phyloP scores from a whole-genome alignment of 2,888 invertebrate species.

The Lordiphosa andalusiaca region DNA sequence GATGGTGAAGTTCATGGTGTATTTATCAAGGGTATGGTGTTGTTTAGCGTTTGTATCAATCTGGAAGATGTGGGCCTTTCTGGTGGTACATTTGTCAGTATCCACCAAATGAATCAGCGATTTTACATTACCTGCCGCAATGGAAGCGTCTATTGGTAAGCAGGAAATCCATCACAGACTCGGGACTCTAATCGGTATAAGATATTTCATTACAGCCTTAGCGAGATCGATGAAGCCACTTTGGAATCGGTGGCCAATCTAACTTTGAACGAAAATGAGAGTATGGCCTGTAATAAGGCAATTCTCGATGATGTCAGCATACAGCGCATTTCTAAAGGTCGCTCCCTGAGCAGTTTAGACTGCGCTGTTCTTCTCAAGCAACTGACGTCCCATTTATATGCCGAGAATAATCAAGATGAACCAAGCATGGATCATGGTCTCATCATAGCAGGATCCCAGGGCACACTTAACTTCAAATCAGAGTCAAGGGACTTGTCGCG shows the following conservation, averaged over 20 bases:
- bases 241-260: conserved; percentile 65
- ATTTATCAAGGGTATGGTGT: conserved; percentile 74
- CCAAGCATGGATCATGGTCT: conserved; percentile 19
- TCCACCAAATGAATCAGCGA: conserved; percentile 62
- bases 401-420: conserved; percentile 46
- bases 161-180: not conserved
- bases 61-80: conserved; percentile 68
- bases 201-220: conserved; percentile 47
- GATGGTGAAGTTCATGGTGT: conserved; percentile 79
- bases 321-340: conserved; percentile 49
- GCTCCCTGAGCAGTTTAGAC: conserved; percentile 46
- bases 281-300: conserved; percentile 56
- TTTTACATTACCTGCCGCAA: conserved; percentile 76
- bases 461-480: conserved; percentile 54
- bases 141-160: conserved; percentile 77
- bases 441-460: conserved; percentile 53
- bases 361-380: conserved; percentile 43
- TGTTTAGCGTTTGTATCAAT: conserved; percentile 75
- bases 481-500: conserved; percentile 45
- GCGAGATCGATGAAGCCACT: conserved; percentile 73
- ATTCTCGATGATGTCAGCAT: conserved; percentile 70
- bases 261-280: conserved; percentile 71
- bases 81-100: conserved; percentile 67
- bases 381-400: conserved; percentile 20
- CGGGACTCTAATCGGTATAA: conserved; percentile 1